Base-by-base conservation (phyloP, 1,140 invertebrate species). In the Dendroctonus ponderosae region DNA sequence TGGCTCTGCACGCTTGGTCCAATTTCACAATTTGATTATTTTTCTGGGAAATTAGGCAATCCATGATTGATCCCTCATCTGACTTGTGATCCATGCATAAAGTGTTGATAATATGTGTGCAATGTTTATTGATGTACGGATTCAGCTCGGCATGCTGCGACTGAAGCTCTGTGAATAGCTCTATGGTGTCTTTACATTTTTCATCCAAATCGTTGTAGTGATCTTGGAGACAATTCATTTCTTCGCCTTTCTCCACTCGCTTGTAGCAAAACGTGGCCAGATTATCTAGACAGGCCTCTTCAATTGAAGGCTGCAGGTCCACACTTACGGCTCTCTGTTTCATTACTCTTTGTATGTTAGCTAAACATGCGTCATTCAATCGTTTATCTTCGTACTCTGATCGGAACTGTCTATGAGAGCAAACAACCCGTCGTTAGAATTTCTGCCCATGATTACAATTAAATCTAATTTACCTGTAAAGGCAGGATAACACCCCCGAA, bases 41-140 rank as follows among this genome's bases (percentile, higher is more conserved):
- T 83, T 99, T 99, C 75, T 96, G 89, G 62, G 88, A 82, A 62
- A 99, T 93, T 5, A 99, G 82, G 80, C 97, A 99, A 50, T 96
- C 91, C 87, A 99, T 91, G 67, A 98, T 86, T 71, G 96, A 88
- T 68, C 89, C 89, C 76, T 92, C 87, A 71, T 92, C 89, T 73
- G 86, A 87, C 67, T 86, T 87, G 70, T 83, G 85, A 71, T 87
- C 83, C 43, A 85, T 82, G 78, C 95, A 98, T 70, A 95, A 84
- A 71, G 85, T 87, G 69, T 93, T 86, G 79, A 97, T 93, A 66
- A 93, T 86, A 63, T 88, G 85, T 65, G 85, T 85, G 79, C 96
- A 98, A 46, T 91, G 86, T 48, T 82, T 84, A 79, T 88, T 90
- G 11, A 98, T 87, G 40, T 96, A 85, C 14, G 91, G 85, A 83